These are phyloP conservation scores for Paratrypauchen microcephalus DNA, from an alignment of 2,797 vertebrate genomes.

Conservation along the genomic window DNA sequence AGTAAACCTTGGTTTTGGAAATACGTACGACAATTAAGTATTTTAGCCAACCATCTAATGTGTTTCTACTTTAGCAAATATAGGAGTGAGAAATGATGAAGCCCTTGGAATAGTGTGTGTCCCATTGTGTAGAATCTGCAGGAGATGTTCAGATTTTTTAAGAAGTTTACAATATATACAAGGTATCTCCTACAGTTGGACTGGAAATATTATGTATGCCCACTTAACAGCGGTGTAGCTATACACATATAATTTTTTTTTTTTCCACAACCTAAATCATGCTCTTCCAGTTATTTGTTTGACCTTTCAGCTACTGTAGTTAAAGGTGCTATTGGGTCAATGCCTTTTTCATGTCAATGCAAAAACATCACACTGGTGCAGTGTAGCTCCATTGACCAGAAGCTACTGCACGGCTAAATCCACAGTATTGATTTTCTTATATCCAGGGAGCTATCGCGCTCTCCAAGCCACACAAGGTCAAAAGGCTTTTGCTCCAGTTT, in stretches of 20 bases:
- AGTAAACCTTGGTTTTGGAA: too few species aligned
- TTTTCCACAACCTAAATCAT: neutral
- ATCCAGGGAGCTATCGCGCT: constrained; percentile 56
- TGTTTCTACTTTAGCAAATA: too few species aligned
- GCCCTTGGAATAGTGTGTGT: too few species aligned
- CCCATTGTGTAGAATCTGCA: neutral
- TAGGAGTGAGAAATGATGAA: too few species aligned
- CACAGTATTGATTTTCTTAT: constrained; percentile 70
- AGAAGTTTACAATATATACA: neutral
- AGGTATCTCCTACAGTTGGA: neutral
- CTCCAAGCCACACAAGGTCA: constrained; percentile 62
- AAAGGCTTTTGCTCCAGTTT: constrained; percentile 52
- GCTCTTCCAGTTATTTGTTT: neutral
- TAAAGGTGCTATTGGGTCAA: constrained; percentile 16
- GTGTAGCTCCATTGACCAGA: constrained; percentile 46
- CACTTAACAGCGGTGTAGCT: neutral
- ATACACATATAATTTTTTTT: neutral
- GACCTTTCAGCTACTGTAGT: constrained; percentile 7
- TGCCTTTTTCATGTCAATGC: constrained; percentile 22
- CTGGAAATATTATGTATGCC: neutral
- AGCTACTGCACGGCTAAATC: constrained; percentile 60
- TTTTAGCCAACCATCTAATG: neutral
- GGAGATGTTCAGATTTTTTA: neutral
- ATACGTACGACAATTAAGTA: neutral
- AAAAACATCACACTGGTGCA: constrained; percentile 16